phyloP scores from a whole-genome alignment of 2,888 invertebrate genomes.

The Nephrotoma flavescens region DNA sequence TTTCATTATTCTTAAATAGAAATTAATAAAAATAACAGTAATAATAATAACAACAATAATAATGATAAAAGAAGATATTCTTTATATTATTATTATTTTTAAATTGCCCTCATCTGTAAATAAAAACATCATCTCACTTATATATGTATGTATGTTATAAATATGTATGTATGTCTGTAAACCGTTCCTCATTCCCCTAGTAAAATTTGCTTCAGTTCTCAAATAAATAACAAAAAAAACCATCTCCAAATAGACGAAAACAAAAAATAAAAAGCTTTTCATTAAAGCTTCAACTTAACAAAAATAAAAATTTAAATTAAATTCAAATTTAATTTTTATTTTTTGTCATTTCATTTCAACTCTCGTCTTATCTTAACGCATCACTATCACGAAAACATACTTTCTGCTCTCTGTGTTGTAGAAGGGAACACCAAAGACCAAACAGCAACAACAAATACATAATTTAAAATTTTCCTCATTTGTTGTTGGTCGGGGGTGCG shows the following conservation, averaged over 20 bases:
- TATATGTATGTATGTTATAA: neutral
- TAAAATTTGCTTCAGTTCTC: neutral
- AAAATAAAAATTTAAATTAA: neutral
- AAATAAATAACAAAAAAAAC: neutral
- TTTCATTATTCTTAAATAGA: neutral
- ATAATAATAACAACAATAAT: neutral
- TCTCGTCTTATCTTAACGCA: neutral
- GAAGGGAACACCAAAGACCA: neutral
- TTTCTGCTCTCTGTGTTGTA: neutral
- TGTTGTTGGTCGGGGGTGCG: neutral
- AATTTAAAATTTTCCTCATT: neutral
- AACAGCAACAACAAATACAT: neutral
- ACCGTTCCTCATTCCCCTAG: neutral
- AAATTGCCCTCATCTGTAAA: neutral
- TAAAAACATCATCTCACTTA: neutral
- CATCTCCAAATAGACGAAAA: neutral
- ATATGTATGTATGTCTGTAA: neutral
- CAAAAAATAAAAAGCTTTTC: neutral
- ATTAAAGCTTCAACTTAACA: neutral
- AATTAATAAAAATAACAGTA: neutral
- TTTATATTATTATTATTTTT: neutral
- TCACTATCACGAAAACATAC: neutral
- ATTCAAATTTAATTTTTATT: neutral
- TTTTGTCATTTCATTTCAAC: neutral
- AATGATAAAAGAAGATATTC: neutral